Base-by-base conservation (phyloP, 2,888 invertebrate genomes). In the Drosophila kanekoi region DNA sequence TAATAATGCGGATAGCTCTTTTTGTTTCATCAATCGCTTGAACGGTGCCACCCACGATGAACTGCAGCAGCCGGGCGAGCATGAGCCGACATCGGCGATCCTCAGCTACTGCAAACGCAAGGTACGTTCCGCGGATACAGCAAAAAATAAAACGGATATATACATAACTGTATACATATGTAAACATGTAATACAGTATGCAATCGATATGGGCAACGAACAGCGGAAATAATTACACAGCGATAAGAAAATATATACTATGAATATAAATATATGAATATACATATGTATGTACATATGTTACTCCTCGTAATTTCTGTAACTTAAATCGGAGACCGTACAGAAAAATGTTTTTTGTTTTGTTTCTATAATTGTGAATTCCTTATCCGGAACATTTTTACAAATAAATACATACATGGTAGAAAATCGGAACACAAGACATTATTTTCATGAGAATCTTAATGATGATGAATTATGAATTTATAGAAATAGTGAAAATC, bases 81-180 rank as follows among this genome's bases (percentile, higher is more conserved):
- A 94, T 70, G 95, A 95, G 67, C 96, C 96, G 81, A 96, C 96
- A 33, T 96, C 96, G 11, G 96, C 96, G 10, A 95, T 96, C 76
- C 93, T 97, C 90, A 94, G 95, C 90, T 96, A 96, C 89, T 97
- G 97, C 93, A 96, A 97, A 93, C 94, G 94, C 59, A 96, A 96
- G 93, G 94, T 94, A 89, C 18, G 79, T 71, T 14, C 57, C n/a
- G 23, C 37, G 9, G 11, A 16, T 4, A 28, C 13, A 43, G 2
- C 10, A 40, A 13, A 38, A 20, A 37, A n/a, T 18, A 13, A 37
- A 44, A 18, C 16, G 33, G 8, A 23, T 8, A 8, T 28, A 28
- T 20, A 28, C 18, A 58, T 20, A 20, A n/a, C 4, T 13, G 23
- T 44, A 11, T 13, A 1, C 35, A 11, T 16, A 1, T 28, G 14